Conservation (phyloP, 2,797 vertebrate species). For the Octomys mimax region DNA sequence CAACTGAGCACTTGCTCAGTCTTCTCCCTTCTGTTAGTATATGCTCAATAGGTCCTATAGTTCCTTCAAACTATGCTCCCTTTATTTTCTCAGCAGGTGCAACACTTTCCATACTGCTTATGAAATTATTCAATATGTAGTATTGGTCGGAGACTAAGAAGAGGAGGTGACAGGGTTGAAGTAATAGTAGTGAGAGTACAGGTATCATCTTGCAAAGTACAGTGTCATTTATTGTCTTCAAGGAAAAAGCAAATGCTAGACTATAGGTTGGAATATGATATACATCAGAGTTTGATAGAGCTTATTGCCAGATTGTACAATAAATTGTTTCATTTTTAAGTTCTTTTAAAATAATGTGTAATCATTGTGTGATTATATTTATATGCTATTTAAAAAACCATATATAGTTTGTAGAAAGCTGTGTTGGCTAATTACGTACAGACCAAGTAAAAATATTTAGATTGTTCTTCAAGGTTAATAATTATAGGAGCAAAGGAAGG, state of each 20-base stretch:
- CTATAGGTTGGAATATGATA: background rate
- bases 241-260: background rate
- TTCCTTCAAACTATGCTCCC: background rate
- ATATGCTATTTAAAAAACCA: background rate
- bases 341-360: background rate
- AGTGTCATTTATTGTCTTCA: background rate
- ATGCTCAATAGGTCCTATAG: background rate
- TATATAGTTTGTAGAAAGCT: background rate
- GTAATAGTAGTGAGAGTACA: background rate
- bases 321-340: background rate
- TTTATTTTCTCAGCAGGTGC: background rate
- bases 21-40: background rate
- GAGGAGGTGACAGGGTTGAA: background rate
- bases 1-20: background rate
- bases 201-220: background rate
- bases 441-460: constrained; percentile 5
- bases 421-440: background rate
- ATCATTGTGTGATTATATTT: background rate
- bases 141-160: background rate
- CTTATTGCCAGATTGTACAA: background rate
- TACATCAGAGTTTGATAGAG: background rate
- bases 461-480: background rate
- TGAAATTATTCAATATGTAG: background rate
- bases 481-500: background rate
- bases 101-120: background rate